Percentiles rank a stretch among this genome's conserved stretches.
Conservation (phyloP, 2,113 vertebrate genomes). For the Grammomys dolichurus region DNA sequence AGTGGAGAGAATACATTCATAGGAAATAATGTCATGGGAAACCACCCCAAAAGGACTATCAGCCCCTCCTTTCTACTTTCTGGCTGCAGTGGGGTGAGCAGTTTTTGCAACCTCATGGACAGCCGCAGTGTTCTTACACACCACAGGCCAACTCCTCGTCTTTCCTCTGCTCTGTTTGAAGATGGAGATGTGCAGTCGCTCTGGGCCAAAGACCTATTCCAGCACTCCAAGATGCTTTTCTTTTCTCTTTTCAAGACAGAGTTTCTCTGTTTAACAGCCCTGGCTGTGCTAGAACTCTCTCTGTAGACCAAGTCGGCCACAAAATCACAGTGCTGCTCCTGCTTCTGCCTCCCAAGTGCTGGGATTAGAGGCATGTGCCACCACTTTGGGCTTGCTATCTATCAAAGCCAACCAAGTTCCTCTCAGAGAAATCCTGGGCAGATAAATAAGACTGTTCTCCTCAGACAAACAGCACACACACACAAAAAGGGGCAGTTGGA, state of each 20-base stretch:
- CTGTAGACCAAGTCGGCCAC: too few relatives aligned
- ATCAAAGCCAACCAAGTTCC: neutral
- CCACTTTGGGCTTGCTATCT: too few relatives aligned
- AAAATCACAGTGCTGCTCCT: too few relatives aligned
- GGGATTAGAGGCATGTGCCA: too few relatives aligned
- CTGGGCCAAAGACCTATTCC: neutral
- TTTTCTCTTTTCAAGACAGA: too few relatives aligned
- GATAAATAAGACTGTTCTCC: neutral
- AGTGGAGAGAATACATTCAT: neutral
- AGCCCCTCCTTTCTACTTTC: neutral
- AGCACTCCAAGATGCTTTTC: neutral
- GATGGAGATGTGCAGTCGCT: too few relatives aligned
- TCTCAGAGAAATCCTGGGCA: neutral
- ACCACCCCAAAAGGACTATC: neutral
- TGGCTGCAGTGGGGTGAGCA: neutral
- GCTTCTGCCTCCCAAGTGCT: too few relatives aligned
- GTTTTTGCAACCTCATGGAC: neutral
- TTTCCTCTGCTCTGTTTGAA: neutral
- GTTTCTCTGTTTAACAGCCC: too few relatives aligned
- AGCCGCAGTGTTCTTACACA: neutral
- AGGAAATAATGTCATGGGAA: neutral
- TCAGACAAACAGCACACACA: neutral
- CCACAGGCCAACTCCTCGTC: neutral
- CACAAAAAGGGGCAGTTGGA: constrained; percentile 82
- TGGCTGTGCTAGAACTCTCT: too few relatives aligned